These are phyloP conservation scores for Helleia helle DNA, from an alignment of 2,888 invertebrate genomes.

Conservation along the genomic window DNA sequence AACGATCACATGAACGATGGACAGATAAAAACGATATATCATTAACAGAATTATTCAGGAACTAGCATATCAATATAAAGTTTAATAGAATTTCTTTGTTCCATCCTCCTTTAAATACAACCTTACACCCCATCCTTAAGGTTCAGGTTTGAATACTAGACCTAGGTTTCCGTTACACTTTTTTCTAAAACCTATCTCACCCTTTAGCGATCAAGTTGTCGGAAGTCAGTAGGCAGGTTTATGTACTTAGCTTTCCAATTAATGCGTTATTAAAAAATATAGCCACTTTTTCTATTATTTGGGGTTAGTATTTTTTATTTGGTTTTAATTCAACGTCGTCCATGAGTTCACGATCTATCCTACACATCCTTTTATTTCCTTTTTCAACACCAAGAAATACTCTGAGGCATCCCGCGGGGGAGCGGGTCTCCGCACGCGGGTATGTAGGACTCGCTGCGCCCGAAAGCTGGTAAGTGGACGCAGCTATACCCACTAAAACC, in stretches of 20 bases:
- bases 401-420: too few relatives aligned
- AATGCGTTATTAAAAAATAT: neutral
- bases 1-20: slow-evolving; percentile 24
- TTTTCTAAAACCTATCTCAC: neutral
- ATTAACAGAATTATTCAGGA: slow-evolving; percentile 33
- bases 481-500: too few relatives aligned
- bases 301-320: too few relatives aligned
- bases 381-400: too few relatives aligned
- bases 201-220: neutral
- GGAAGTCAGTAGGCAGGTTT: neutral
- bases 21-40: slow-evolving; percentile 35
- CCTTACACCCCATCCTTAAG: neutral
- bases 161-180: neutral
- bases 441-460: too few relatives aligned
- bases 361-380: too few relatives aligned
- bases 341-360: too few relatives aligned
- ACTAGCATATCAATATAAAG: slow-evolving; percentile 6
- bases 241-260: neutral
- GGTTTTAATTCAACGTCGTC: too few relatives aligned
- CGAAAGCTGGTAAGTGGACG: too few relatives aligned
- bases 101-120: neutral
- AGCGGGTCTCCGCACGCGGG: too few relatives aligned
- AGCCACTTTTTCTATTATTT: too few relatives aligned
- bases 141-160: neutral
- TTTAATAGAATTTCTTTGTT: slow-evolving; percentile 18